phyloP scores from a whole-genome alignment of 2,888 invertebrate species.

The Amphipoea oculea region DNA sequence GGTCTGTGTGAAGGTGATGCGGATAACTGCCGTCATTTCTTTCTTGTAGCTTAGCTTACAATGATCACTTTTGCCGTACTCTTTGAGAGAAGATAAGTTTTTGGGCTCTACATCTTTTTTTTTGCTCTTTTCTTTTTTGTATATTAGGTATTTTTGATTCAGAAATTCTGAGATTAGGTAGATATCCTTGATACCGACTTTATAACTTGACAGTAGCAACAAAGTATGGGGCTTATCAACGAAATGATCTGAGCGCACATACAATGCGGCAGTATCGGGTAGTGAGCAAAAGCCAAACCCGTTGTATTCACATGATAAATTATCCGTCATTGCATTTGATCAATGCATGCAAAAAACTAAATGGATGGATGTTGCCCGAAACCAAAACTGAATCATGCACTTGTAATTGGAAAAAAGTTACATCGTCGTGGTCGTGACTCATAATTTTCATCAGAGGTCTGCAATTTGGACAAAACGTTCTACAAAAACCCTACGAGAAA shows the following conservation, averaged over 20 bases:
- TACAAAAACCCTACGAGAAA: constrained; percentile 33
- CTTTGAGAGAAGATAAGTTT: background rate
- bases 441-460: constrained; percentile 39
- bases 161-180: too few relatives aligned
- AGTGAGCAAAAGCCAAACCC: constrained; percentile 29
- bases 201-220: constrained; percentile 3
- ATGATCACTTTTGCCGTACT: background rate
- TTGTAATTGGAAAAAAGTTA: constrained; percentile 37
- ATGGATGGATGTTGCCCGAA: constrained; percentile 70
- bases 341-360: constrained; percentile 69
- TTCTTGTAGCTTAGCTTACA: background rate
- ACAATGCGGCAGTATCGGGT: constrained; percentile 21
- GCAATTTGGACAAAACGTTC: constrained; percentile 23
- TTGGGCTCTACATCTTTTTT: background rate
- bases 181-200: background rate
- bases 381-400: constrained; percentile 73
- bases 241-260: constrained; percentile 18
- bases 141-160: background rate
- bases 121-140: background rate
- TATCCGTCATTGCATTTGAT: constrained; percentile 68
- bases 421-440: constrained; percentile 40
- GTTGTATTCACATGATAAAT: constrained; percentile 61
- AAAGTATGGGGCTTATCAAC: constrained; percentile 2
- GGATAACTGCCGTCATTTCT: background rate
- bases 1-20: constrained; percentile 1